Conservation (phyloP, 1,140 invertebrate genomes). For the Rhopalosiphum padi region DNA sequence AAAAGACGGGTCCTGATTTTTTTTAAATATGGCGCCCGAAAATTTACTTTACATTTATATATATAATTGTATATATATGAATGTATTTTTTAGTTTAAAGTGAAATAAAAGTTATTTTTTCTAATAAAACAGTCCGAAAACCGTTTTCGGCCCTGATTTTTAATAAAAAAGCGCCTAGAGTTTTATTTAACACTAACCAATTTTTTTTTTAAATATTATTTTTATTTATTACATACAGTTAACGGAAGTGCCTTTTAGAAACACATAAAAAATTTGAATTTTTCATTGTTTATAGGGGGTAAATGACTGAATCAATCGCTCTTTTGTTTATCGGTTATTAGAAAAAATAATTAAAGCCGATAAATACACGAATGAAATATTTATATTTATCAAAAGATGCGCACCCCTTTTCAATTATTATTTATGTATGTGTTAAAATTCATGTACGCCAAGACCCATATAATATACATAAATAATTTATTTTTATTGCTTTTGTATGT, state of each 20-base stretch:
- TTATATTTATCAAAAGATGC: constrained; percentile 36
- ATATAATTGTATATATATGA: not conserved
- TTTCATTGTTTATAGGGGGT: constrained; percentile 3
- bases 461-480: not conserved
- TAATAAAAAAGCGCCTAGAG: constrained; percentile 57
- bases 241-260: constrained; percentile 46
- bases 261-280: not conserved
- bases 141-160: constrained; percentile 57
- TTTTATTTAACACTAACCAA: constrained; percentile 25
- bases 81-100: constrained; percentile 45
- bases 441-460: not conserved
- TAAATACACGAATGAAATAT: constrained; percentile 15
- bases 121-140: constrained; percentile 54
- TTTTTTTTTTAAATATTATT: not conserved
- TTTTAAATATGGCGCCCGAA: constrained; percentile 56
- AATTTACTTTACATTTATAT: not conserved
- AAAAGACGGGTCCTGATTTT: constrained; percentile 53
- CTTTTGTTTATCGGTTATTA: constrained; percentile 46
- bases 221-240: constrained; percentile 28
- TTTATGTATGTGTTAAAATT: constrained; percentile 16
- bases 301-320: constrained; percentile 37
- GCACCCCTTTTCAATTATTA: constrained; percentile 20
- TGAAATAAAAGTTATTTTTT: constrained; percentile 43
- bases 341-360: not conserved
- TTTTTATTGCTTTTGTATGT: not conserved